Evolutionary conservation across 1,140 invertebrate species (phyloP).

Genomic region (Phthorimaea operculella): DNA sequence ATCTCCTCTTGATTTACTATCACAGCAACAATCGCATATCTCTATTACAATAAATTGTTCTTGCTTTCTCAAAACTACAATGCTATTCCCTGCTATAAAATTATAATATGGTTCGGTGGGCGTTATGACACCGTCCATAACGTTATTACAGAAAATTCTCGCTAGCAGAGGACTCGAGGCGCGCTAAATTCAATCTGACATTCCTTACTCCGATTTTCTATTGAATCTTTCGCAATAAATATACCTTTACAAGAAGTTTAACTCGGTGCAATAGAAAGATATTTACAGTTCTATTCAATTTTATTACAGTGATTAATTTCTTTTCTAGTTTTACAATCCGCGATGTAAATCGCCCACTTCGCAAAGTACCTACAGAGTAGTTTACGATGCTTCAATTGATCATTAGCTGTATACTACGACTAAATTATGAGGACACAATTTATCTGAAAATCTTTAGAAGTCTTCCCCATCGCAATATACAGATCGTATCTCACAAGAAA

Average conservation of each 20-base stretch:
- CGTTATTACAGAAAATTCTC: slow-evolving; percentile 11
- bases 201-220: slow-evolving; percentile 1
- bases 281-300: slow-evolving; percentile 22
- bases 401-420: background rate
- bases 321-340: background rate
- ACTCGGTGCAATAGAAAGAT: background rate
- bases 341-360: slow-evolving; percentile 12
- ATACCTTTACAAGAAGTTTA: slow-evolving; percentile 2
- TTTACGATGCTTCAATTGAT: slow-evolving; percentile 8
- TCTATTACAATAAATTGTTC: slow-evolving; percentile 10
- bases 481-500: background rate
- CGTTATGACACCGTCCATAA: slow-evolving; percentile 11
- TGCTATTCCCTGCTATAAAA: slow-evolving; percentile 6
- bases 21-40: slow-evolving; percentile 4
- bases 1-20: slow-evolving; percentile 5
- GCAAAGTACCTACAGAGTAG: slow-evolving; percentile 8
- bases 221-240: slow-evolving; percentile 3
- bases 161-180: background rate
- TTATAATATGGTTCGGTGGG: slow-evolving; percentile 11
- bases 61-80: slow-evolving; percentile 2
- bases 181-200: background rate
- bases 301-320: slow-evolving; percentile 22
- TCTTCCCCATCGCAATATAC: background rate
- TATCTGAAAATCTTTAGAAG: background rate
- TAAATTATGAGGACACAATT: background rate